Percentiles rank a stretch among this genome's conserved stretches.
Conservation (phyloP, 2,113 vertebrate species). For the Neoarius graeffei region DNA sequence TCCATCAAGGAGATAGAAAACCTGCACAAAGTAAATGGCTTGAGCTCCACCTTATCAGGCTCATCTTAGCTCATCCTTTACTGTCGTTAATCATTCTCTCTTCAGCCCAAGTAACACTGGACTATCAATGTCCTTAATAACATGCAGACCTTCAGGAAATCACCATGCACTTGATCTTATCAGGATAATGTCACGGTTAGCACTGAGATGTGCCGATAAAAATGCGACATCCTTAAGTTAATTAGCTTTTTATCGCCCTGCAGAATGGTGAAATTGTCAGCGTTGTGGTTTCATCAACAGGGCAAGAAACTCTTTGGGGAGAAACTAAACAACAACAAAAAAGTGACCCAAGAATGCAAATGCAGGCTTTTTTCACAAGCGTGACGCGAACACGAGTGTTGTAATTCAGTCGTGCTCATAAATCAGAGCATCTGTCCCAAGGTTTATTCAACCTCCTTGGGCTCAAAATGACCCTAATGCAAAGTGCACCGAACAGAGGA, state of each 20-base stretch:
- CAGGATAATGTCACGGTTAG: conserved; percentile 70
- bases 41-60: conserved; percentile 20
- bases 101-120: conserved; percentile 17
- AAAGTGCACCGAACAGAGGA: conserved; percentile 70
- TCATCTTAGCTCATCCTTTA: conserved; percentile 32
- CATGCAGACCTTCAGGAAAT: conserved; percentile 42
- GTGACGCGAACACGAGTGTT: conserved; percentile 45
- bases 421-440: conserved; percentile 62
- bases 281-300: conserved; percentile 63
- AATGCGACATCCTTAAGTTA: conserved; percentile 75
- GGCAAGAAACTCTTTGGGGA: conserved; percentile 64
- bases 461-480: conserved; percentile 68
- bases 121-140: conserved; percentile 40
- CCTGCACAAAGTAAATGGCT: conserved; percentile 4
- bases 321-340: conserved; percentile 64
- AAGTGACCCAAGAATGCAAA: conserved; percentile 60
- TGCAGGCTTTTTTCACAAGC: conserved; percentile 55
- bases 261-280: conserved; percentile 75
- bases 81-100: conserved; percentile 40
- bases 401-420: conserved; percentile 60
- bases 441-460: conserved; percentile 72
- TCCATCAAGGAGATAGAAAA: not conserved
- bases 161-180: conserved; percentile 69
- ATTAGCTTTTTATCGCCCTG: conserved; percentile 81
- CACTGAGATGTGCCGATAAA: conserved; percentile 69